phyloP scores from a whole-genome alignment of 2,797 vertebrate species.

The Takifugu rubripes region DNA sequence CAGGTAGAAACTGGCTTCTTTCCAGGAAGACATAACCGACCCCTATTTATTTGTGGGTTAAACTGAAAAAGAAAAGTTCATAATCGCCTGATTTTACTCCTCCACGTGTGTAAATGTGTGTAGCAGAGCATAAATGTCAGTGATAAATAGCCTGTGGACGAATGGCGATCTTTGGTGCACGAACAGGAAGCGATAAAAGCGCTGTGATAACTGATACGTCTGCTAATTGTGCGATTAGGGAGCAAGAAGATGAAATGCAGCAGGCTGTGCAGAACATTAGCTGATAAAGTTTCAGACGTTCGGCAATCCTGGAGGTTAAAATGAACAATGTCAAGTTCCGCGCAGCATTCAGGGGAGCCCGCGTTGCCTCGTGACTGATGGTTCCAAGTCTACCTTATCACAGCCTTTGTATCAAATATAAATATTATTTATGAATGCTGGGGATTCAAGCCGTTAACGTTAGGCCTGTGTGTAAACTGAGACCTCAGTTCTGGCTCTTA shows the following conservation, averaged over 20 bases:
- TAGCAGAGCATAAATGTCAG: slow-evolving; percentile 11
- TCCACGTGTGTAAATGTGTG: too few species aligned
- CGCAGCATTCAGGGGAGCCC: slow-evolving; percentile 5
- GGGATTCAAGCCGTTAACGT: slow-evolving; percentile 54
- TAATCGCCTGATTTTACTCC: too few species aligned
- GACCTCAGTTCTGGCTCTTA: slow-evolving; percentile 45
- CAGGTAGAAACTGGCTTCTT: too few species aligned
- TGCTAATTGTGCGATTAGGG: slow-evolving; percentile 17
- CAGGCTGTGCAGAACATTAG: slow-evolving; percentile 3
- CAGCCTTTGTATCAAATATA: slow-evolving; percentile 42
- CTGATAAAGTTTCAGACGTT: slow-evolving; percentile 22
- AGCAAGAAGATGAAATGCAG: slow-evolving; percentile 10
- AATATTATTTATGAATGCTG: slow-evolving; percentile 60
- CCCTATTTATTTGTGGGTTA: too few species aligned
- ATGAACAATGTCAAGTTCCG: slow-evolving; percentile 24
- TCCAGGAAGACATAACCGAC: too few species aligned
- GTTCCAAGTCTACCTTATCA: slow-evolving; percentile 26
- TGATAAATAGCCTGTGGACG: slow-evolving; percentile 25
- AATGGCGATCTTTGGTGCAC: slow-evolving; percentile 20
- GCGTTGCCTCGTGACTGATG: slow-evolving; percentile 27
- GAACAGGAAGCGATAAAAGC: slow-evolving; percentile 41
- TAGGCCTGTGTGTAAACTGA: slow-evolving; percentile 57
- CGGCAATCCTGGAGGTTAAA: slow-evolving; percentile 15
- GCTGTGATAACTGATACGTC: slow-evolving; percentile 35
- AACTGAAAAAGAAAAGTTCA: too few species aligned